Evolutionary conservation across 2,888 invertebrate genomes (phyloP), one percentile per base, ranked within the genome.

Genomic region (Tenthredo livida): DNA sequence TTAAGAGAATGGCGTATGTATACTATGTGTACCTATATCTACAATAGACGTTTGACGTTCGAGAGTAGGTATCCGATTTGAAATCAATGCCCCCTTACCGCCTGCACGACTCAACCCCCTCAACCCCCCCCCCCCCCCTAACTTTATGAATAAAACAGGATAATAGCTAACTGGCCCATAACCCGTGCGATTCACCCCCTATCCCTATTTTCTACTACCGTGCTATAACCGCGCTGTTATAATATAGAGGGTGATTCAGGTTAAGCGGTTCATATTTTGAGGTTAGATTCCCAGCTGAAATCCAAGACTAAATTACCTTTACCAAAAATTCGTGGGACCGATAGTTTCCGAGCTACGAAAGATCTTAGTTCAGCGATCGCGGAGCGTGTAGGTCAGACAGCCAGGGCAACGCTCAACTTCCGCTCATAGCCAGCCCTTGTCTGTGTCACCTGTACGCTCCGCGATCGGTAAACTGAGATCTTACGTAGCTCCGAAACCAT

Each of bases 1-100:
- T 86, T 85, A 86, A 86, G 61, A 85, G 86, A 21, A 85, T 21
- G 67, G 83, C 84, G 83, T 77, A 77, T 33, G 70, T 33, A 67
- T 15, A n/a, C n/a, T n/a, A 5, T 15, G 67, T 29, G 2, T 29
- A 65, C 21, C 25, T 25, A 21, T 9, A 21, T 9, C 43, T 54
- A 85, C 83, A 85, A 15, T 37, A 37, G 61, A 80, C 61, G 78
- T 80, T 80, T 61, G 61, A 80, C 78, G 78, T 80, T 58, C 25
- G 12, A 25, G 65, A 47, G 83, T 50, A 50, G 67, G 9, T 54
- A 54, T 54, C n/a, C 25, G 67, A 70, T 83, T 82, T 70, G 83
- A 83, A 83, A 83, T 83, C 65, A 83, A 83, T 83, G 67, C 83
- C 78, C 78, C 21, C 40, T 25, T 33, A 21, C 40, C 17, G 29